phyloP scores from a whole-genome alignment of 2,888 invertebrate species.

The Anoplius nigerrimus region DNA sequence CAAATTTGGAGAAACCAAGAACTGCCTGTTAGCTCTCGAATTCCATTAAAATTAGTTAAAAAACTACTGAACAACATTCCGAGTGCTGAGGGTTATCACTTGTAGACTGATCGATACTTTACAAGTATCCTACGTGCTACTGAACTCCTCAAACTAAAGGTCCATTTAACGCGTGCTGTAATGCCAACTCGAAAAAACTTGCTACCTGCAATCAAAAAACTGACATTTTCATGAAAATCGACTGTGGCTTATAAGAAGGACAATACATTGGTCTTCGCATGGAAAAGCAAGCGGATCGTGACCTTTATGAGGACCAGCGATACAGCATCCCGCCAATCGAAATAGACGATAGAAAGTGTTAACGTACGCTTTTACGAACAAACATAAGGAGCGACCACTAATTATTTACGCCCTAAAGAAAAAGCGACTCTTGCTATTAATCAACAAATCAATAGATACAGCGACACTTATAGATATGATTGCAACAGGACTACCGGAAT shows the following conservation, averaged over 20 bases:
- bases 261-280: conserved; percentile 36
- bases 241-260: conserved; percentile 16
- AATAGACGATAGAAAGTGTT: too few species aligned
- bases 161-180: conserved; percentile 43
- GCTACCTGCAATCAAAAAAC: conserved; percentile 37
- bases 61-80: conserved; percentile 10
- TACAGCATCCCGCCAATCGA: conserved; percentile 24
- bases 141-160: conserved; percentile 41
- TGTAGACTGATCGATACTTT: conserved; percentile 45
- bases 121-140: conserved; percentile 29
- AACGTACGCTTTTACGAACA: too few species aligned
- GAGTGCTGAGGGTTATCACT: conserved; percentile 38
- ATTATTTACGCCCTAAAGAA: too few species aligned
- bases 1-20: conserved; percentile 33
- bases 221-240: conserved; percentile 13
- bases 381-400: too few species aligned
- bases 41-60: conserved; percentile 30
- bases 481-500: too few species aligned
- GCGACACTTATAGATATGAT: too few species aligned
- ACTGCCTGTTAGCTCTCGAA: conserved; percentile 38
- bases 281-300: conserved; percentile 48
- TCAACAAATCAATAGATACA: too few species aligned
- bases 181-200: conserved; percentile 43
- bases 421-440: too few species aligned
- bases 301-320: conserved; percentile 36